A percentile compares a stretch with the other conserved stretches of the same genome.
Evolutionary conservation across 2,888 invertebrate genomes (phyloP).

Genomic region (Pseudococcus viburni): DNA sequence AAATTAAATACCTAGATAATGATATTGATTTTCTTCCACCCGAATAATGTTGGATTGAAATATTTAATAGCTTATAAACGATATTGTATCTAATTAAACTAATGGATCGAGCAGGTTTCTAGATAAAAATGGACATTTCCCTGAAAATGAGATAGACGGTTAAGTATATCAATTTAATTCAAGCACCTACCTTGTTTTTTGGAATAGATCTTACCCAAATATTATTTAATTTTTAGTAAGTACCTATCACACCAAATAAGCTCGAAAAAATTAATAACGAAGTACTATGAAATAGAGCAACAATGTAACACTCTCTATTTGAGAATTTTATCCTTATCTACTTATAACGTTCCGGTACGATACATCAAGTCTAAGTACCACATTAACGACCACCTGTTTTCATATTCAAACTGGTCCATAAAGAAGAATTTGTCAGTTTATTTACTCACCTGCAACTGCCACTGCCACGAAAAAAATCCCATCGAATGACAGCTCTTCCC

Average conservation of each 20-base stretch:
- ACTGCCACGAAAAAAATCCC: neutral
- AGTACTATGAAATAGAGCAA: no score
- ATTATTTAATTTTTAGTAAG: neutral
- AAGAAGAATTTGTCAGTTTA: conserved; percentile 14
- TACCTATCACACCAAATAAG: neutral
- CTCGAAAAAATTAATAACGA: no score
- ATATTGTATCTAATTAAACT: conserved; percentile 14
- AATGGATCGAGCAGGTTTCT: neutral
- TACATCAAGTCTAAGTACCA: neutral
- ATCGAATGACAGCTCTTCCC: neutral
- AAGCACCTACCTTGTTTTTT: neutral
- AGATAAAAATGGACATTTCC: conserved; percentile 1
- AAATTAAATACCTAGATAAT: conserved; percentile 2
- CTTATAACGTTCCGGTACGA: neutral
- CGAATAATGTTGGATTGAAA: neutral
- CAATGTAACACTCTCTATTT: neutral
- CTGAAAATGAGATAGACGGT: neutral
- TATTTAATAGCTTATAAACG: conserved; percentile 14
- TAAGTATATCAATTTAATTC: neutral
- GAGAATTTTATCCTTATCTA: neutral
- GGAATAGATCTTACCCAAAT: no score
- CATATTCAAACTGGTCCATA: neutral
- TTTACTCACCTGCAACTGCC: neutral
- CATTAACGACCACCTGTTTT: conserved; percentile 3
- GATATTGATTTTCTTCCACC: neutral